These are phyloP conservation scores for Proterorhinus semilunaris DNA, from an alignment of 2,113 vertebrate genomes.

Conservation along the genomic window DNA sequence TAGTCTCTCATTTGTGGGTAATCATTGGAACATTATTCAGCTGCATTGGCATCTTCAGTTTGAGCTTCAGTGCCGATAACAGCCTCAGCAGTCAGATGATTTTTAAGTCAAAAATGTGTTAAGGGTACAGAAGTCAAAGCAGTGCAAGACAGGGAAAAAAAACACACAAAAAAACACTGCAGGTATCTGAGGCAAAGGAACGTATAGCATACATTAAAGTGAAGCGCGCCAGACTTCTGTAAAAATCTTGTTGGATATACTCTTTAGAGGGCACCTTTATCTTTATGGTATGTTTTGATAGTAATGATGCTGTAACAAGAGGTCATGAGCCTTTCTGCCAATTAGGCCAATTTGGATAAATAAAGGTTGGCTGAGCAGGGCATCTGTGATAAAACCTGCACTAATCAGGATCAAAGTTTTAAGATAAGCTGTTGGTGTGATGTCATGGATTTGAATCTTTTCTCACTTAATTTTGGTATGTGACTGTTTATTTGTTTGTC, in stretches of 20 bases:
- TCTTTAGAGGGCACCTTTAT: background rate
- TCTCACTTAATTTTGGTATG: no score
- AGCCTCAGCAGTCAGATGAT: background rate
- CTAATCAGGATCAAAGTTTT: no score
- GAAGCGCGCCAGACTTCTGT: background rate
- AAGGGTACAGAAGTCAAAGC: background rate
- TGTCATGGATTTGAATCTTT: no score
- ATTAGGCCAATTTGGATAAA: background rate
- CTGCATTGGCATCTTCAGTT: constrained; percentile 11
- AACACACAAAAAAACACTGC: background rate
- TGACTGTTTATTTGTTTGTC: background rate
- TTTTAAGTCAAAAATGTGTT: constrained; percentile 1
- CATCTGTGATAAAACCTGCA: background rate
- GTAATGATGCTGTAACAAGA: background rate
- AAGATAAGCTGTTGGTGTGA: no score
- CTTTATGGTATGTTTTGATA: background rate
- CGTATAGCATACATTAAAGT: constrained; percentile 6
- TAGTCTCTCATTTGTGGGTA: constrained; percentile 30
- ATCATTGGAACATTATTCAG: constrained; percentile 43
- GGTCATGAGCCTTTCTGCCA: no score
- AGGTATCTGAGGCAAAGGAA: background rate
- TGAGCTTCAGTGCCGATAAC: constrained; percentile 12
- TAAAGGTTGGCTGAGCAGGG: background rate
- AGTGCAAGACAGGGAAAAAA: background rate
- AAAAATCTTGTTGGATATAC: background rate